Conservation (phyloP, 2,888 invertebrate species). For the Axea sp. region DNA sequence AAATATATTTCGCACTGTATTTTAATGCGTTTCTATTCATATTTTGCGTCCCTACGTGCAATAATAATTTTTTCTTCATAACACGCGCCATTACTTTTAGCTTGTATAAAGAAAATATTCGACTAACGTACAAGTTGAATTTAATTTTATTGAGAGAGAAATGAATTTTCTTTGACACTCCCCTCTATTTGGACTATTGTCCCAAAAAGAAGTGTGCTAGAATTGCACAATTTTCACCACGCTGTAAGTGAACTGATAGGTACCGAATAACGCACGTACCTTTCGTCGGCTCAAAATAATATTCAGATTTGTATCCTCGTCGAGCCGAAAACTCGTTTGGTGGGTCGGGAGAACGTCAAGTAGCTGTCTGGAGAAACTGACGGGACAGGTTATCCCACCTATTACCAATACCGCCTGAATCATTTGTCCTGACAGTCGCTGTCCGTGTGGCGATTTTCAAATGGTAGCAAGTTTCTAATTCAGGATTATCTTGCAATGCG, state of each 20-base stretch:
- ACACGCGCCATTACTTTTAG: no score
- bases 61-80: no score
- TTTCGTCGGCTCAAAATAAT: conserved; percentile 50
- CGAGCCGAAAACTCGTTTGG: conserved; percentile 61
- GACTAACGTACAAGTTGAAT: no score
- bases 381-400: conserved; percentile 63
- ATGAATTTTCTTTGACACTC: no score
- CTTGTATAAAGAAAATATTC: no score
- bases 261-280: conserved; percentile 13
- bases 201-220: no score
- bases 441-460: conserved; percentile 48
- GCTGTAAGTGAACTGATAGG: background rate
- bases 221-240: conserved; percentile 7
- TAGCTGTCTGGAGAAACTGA: conserved; percentile 62
- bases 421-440: conserved; percentile 56
- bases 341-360: conserved; percentile 62
- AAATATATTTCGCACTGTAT: no score
- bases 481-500: conserved; percentile 20
- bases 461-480: conserved; percentile 43
- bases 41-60: no score
- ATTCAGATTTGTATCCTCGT: conserved; percentile 55
- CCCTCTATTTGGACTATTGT: no score
- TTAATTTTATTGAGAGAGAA: no score
- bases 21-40: no score
- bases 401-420: conserved; percentile 58